Base-by-base conservation (phyloP, 2,888 invertebrate genomes). In the Arge pagana region DNA sequence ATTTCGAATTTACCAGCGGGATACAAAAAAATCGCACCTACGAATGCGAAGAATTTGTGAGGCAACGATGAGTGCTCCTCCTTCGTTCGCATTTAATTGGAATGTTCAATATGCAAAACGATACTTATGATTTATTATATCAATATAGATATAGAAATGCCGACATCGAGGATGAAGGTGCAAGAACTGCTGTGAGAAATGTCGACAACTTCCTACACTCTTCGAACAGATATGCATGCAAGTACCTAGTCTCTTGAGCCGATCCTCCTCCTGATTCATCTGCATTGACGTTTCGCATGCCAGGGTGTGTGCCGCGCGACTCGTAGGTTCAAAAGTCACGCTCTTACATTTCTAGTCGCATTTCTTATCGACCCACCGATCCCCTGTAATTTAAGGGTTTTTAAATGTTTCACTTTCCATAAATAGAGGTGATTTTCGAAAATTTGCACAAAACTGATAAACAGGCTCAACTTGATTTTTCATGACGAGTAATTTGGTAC, bases 201-300 rank as follows among this genome's bases (percentile, higher is more conserved):
- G 45, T 45, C 45, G 45, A 45, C 45, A 45, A 45, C 45, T 45
- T 45, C 45, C 45, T 45, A 45, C 45, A 45, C 45, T 33, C n/a
- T n/a, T n/a, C 45, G 33, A 33, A 15, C 31, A 45, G 45, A 33
- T 45, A 45, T 45, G 31, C 28, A n/a, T 35, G 31, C 33, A 42
- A 19, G 30, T 31, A 24, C 23, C 40, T 40, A 15, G 5, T 15
- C n/a, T n/a, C 7, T n/a, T 35, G 18, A 23, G 33, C 43, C 43
- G 31, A 43, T 43, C 43, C 43, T 23, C 8, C 26, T 42, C 42
- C 31, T 19, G 11, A 18, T 30, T 11, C 11, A 42, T 11, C 18
- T 31, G 23, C 10, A 28, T 31, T 8, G 8, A 23, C 8, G 11
- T 10, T 18, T 7, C 10, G 15, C 15, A 33, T 33, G 6, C 33